Conservation (phyloP, 2,797 vertebrate species). For the Hafferia zeledoni region DNA sequence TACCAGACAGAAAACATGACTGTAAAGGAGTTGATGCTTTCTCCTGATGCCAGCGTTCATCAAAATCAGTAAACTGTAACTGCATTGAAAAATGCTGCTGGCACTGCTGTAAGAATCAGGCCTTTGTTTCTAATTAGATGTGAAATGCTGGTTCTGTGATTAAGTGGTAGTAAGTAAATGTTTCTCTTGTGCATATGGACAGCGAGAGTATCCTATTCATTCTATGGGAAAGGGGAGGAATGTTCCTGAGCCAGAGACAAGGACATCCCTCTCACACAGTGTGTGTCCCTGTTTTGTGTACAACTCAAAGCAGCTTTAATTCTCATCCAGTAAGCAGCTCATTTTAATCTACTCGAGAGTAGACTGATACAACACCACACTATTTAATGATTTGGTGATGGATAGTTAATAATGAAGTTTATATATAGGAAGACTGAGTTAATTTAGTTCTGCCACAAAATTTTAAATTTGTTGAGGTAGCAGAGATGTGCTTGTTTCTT, state of each 20-base stretch:
- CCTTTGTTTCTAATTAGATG: constrained; percentile 35
- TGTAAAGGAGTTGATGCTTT: not conserved
- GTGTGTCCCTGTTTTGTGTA: not conserved
- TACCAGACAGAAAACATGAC: not conserved
- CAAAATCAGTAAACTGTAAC: not conserved
- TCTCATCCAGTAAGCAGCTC: not conserved
- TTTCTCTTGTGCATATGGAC: constrained; percentile 10
- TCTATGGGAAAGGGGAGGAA: not conserved
- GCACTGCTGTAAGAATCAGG: not conserved
- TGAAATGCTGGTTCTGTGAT: constrained; percentile 28
- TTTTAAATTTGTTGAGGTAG: not conserved
- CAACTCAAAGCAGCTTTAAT: not conserved
- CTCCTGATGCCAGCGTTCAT: not conserved
- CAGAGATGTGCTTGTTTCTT: not conserved
- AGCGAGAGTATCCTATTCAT: not conserved
- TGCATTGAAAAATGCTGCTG: not conserved
- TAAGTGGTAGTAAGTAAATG: constrained; percentile 41
- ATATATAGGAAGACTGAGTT: not conserved
- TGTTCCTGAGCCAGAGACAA: not conserved
- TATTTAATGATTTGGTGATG: not conserved
- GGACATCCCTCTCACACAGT: not conserved
- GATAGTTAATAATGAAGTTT: not conserved
- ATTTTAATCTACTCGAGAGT: not conserved
- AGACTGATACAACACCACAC: not conserved
- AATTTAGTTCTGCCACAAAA: not conserved